These are phyloP conservation scores for Drosophila mojavensis DNA, from an alignment of 1,140 invertebrate genomes.

Conservation along the genomic window DNA sequence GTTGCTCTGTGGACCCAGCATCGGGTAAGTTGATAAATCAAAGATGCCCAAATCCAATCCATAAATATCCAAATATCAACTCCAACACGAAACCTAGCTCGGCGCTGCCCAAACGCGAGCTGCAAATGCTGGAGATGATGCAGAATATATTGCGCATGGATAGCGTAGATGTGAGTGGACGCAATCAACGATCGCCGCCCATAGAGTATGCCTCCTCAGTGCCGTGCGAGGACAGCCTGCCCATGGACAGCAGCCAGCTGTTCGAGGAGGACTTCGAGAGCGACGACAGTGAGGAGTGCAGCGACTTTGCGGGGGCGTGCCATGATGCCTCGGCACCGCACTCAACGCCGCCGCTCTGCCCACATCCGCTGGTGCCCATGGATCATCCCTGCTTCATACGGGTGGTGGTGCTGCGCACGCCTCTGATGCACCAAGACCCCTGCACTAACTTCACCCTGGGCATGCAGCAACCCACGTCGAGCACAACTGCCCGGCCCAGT, in stretches of 20 bases:
- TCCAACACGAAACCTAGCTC: slow-evolving; percentile 26
- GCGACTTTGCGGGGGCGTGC: slow-evolving; percentile 27
- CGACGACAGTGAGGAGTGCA: slow-evolving; percentile 48
- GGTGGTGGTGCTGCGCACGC: slow-evolving; percentile 51
- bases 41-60: too few species aligned
- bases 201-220: slow-evolving; percentile 44
- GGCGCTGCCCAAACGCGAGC: slow-evolving; percentile 44
- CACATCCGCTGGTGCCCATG: slow-evolving; percentile 29
- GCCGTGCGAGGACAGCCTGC: slow-evolving; percentile 54
- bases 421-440: slow-evolving; percentile 52
- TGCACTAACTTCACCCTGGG: slow-evolving; percentile 54
- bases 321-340: neutral
- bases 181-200: slow-evolving; percentile 34
- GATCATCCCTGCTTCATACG: slow-evolving; percentile 64
- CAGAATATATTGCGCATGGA: slow-evolving; percentile 46
- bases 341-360: slow-evolving; percentile 1
- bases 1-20: slow-evolving; percentile 32
- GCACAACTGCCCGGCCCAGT: neutral
- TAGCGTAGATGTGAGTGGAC: slow-evolving; percentile 21
- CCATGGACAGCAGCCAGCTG: slow-evolving; percentile 8
- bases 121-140: slow-evolving; percentile 70
- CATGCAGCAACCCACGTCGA: neutral
- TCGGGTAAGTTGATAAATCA: slow-evolving; percentile 45
- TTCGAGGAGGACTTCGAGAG: slow-evolving; percentile 38
- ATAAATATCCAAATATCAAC: neutral